Conservation (phyloP, 2,888 invertebrate genomes). For the Caenorhabditis auriculariae region DNA sequence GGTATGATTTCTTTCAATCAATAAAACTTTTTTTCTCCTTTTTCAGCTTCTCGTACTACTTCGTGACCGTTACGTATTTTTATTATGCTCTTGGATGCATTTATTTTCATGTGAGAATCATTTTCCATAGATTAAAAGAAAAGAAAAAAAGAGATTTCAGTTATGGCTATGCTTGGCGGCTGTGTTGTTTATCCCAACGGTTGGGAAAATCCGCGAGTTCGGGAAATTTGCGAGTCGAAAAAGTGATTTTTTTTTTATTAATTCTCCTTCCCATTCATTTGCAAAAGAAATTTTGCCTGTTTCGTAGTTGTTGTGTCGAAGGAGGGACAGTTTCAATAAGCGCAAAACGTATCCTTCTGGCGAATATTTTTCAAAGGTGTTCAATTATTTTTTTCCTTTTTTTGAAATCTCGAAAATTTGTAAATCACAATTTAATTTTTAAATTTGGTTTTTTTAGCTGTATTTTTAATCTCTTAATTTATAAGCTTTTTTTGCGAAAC, state of each 20-base stretch:
- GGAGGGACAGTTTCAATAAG: no score
- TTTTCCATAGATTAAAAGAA: not conserved
- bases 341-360: no score
- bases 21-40: not conserved
- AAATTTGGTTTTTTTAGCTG: no score
- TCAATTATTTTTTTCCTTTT: no score
- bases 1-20: constrained; percentile 70
- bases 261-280: not conserved
- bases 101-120: constrained; percentile 81
- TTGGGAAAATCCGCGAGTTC: constrained; percentile 64
- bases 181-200: constrained; percentile 66
- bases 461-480: no score
- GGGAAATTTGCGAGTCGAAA: constrained; percentile 63
- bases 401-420: no score
- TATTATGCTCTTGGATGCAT: constrained; percentile 92
- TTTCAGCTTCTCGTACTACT: constrained; percentile 48
- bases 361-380: no score
- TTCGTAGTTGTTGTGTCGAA: no score
- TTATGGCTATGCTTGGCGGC: constrained; percentile 64
- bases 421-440: no score
- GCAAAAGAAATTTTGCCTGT: not conserved
- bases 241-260: constrained; percentile 8
- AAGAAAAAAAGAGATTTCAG: constrained; percentile 54
- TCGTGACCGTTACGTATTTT: constrained; percentile 73
- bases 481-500: no score